Base-by-base conservation (phyloP, 1,140 invertebrate genomes). In the Aricia agestis region DNA sequence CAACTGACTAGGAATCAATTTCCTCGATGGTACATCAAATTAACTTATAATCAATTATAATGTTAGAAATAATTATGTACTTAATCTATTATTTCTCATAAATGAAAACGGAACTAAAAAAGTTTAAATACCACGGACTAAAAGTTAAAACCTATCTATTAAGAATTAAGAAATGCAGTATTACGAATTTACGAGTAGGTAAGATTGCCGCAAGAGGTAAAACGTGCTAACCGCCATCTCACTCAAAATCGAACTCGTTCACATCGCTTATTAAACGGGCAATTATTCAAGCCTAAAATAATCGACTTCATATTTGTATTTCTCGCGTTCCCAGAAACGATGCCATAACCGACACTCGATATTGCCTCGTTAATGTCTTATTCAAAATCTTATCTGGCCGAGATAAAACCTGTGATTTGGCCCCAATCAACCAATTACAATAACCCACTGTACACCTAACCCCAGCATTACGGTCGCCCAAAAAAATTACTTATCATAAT, bases 401-500 rank as follows among this genome's bases (percentile, higher is more conserved):
- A 63, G 59, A 63, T 63, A 63, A 63, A 63, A 63, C 59, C 59
- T 63, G 59, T 63, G 59, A 63, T 63, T 63, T 63, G 69, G 42
- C 17, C 42, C 58, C 67, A 77, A 77, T 77, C 75, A 76, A 68
- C 74, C 76, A 77, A 79, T 79, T 76, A 77, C 75, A 68, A 71
- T 68, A 77, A 79, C 74, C 74, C 74, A 78, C 77, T 75, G 66
- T 73, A 72, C 73, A 76, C 74, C 74, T 73, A 74, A 74, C 66
- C 68, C 58, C 66, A 31, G 71, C 71, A 75, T 75, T 77, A 77
- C 73, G 52, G 66, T 72, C 59, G 73, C 66, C 68, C 70, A 72
- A 72, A 69, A 69, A 75, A 68, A 71, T 72, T 71, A 71, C 69
- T 74, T 70, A 76, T 76, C 72, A 67, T 75, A 74, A 75, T 73